Evolutionary conservation across 30 jellyfish, hydroid and myxozoan species (phyloP), one percentile per base, ranked within the genome.

Genomic region (Aurelia coerulea): DNA sequence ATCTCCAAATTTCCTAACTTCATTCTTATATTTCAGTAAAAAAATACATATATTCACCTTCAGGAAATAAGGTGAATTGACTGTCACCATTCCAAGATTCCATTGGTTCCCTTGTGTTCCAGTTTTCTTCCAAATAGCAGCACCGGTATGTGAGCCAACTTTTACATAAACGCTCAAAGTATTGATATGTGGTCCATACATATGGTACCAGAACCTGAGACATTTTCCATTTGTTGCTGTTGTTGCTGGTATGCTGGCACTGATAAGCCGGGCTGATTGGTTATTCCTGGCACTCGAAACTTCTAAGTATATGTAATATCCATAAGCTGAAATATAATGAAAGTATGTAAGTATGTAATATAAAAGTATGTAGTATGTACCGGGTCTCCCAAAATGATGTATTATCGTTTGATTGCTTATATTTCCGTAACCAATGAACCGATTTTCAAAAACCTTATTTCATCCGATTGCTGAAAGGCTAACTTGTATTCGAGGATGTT

Each of bases 111-210:
- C 98, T 41, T 83, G 92, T 50, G 97, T 93, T 60, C 98, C 98
- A 41, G 72, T 68, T 50, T 93, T 92, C 34, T 80, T 81, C 98
- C 98, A 93, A 9, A 93, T 87, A 18, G 98, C 90, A 3, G 87
- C 78, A 33, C 91, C 92, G 18, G 73, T 6, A 16, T 73, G 90
- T 10, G 91, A 46, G 1, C 93, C 89, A 52, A 66, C 72, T 29
- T 60, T 62, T 37, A 84, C 88, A 65, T 88, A 93, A 1, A 92
- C 92, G 51, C 88, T 92, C 84, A 88, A 71, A 18, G 96, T 76
- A 77, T 84, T 88, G 11, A 93, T 94, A 65, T 93, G 90, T 39
- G 98, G 95, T 4, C 98, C 98, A 62, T 92, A 92, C 98, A 92
- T 92, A 81, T 92, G 98, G 86, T 92, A 92, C 97, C 97, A 92